Conservation (phyloP, 1,140 invertebrate genomes). For the Ceratoteleas bidentatus region DNA sequence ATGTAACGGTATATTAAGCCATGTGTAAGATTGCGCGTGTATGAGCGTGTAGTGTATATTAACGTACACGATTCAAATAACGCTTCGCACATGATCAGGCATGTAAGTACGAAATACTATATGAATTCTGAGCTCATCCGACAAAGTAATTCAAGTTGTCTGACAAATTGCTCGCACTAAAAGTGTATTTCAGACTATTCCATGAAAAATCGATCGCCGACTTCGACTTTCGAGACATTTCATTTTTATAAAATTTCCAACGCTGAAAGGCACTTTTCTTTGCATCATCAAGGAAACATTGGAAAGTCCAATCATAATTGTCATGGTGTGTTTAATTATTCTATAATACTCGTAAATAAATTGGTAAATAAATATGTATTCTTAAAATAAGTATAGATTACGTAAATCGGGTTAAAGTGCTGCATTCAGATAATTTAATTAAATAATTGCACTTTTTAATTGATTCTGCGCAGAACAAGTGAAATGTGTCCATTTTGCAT, state of each 20-base stretch:
- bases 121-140: slow-evolving; percentile 39
- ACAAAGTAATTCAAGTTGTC: slow-evolving; percentile 34
- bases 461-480: too few relatives aligned
- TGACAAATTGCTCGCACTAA: slow-evolving; percentile 40
- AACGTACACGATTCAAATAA: slow-evolving; percentile 29
- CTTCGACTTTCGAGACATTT: not conserved
- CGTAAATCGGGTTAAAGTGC: too few relatives aligned
- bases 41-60: slow-evolving; percentile 14
- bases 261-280: not conserved
- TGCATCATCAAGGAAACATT: not conserved
- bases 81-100: slow-evolving; percentile 20
- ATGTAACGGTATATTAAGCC: not conserved
- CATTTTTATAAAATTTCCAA: slow-evolving; percentile 11
- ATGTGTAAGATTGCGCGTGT: slow-evolving; percentile 3
- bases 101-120: slow-evolving; percentile 37
- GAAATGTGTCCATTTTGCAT: too few relatives aligned
- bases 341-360: not conserved
- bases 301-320: not conserved
- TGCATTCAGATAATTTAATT: too few relatives aligned
- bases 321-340: not conserved
- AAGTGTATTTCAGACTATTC: slow-evolving; percentile 25
- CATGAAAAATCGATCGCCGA: slow-evolving; percentile 25
- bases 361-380: too few relatives aligned
- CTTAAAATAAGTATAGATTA: too few relatives aligned
- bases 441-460: too few relatives aligned